phyloP scores from a whole-genome alignment of 2,888 invertebrate genomes.

The Sarcophaga variegata region DNA sequence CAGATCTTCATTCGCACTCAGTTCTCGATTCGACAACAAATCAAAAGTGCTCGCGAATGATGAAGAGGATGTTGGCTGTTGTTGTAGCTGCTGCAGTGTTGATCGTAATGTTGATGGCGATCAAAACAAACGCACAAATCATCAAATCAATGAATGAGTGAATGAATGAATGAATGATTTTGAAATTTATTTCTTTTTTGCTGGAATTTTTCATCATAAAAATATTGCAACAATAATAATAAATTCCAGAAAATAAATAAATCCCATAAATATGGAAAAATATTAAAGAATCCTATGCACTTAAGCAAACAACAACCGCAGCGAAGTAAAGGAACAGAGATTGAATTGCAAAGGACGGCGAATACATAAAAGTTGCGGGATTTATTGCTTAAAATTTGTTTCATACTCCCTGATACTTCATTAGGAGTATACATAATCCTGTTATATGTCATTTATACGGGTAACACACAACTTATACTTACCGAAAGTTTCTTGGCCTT shows the following conservation, averaged over 20 bases:
- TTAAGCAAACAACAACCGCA: too few relatives aligned
- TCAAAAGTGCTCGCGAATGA: not conserved
- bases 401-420: too few relatives aligned
- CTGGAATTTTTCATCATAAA: constrained; percentile 30
- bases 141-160: constrained; percentile 36
- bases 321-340: too few relatives aligned
- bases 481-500: too few relatives aligned
- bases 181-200: not conserved
- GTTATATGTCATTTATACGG: too few relatives aligned
- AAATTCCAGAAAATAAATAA: constrained; percentile 19
- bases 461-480: too few relatives aligned
- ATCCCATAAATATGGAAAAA: constrained; percentile 20
- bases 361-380: too few relatives aligned
- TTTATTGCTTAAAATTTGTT: too few relatives aligned
- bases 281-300: too few relatives aligned
- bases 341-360: too few relatives aligned
- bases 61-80: constrained; percentile 15
- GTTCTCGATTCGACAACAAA: constrained; percentile 19
- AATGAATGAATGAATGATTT: constrained; percentile 41
- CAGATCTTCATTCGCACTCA: constrained; percentile 51
- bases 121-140: constrained; percentile 51
- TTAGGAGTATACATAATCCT: too few relatives aligned
- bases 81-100: not conserved
- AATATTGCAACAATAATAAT: constrained; percentile 22
- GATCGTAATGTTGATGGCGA: constrained; percentile 26